Evolutionary conservation across 2,797 vertebrate genomes (phyloP), one percentile per base, ranked within the genome.

Genomic region (Crypturellus tataupa): DNA sequence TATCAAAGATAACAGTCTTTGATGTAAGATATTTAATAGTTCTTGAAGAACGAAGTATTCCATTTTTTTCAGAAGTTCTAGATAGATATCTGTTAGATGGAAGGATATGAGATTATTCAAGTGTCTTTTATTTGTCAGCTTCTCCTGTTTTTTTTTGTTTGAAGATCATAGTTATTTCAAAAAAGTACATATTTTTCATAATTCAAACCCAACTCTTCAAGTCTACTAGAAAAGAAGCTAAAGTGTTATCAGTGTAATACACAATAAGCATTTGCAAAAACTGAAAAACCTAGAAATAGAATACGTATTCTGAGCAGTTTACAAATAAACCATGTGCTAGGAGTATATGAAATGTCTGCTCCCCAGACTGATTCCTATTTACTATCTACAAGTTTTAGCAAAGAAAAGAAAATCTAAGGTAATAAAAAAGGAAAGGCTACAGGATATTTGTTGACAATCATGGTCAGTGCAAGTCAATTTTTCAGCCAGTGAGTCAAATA

Each of bases 381-480:
- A 21, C 75, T 40, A 64, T 44, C 44, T 80, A 37, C 68, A 85
- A 67, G n/a, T 59, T 29, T 76, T 69, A 72, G 51, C 25, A 88
- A 91, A 33, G 37, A 6, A 87, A 65, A 84, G 55, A 55, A 83
- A 80, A 62, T 68, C 24, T 40, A 80, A 80, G 24, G 44, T 33
- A 82, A 60, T 70, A 16, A 60, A 70, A 93, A 81, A 23, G 33
- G 44, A 63, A 53, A 33, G 19, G 31, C 37, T 31, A 69, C 58
- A 53, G 0, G 0, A 64, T 85, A 77, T 92, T 49, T 53, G 65
- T 3, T 68, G 69, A 56, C 49, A 83, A 44, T 58, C 65, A 83
- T 65, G 69, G 25, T 85, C 89, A 76, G 46, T 23, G 49, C 81
- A 91, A 92, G 89, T 76, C 53, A 87, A 3, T 80, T 95, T 94